Evolutionary conservation across 2,888 invertebrate species (phyloP), one percentile per base, ranked within the genome.

Genomic region (Drosophila anceps): DNA sequence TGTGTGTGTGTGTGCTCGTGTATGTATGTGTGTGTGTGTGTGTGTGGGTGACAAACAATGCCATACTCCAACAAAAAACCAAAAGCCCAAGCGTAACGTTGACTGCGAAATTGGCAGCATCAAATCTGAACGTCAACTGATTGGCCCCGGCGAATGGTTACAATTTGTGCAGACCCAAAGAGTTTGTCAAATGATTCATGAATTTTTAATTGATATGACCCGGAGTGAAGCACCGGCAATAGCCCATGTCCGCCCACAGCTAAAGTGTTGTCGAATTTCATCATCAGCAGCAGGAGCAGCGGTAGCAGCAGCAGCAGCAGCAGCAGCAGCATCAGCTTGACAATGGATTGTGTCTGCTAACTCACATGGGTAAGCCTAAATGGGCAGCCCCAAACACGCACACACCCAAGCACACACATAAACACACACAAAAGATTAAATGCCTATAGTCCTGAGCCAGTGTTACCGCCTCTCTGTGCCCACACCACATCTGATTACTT

Each of bases 141-240:
- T 84, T 77, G 87, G 86, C 67, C 69, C 78, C 54, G 60, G 37
- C 33, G 63, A 69, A 77, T 77, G 73, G 78, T 57, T 61, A 78
- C 73, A 81, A 73, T 81, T 79, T 67, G 59, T 70, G 67, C 60
- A 46, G 71, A 37, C 65, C 85, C 80, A 73, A 78, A 73, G 84
- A 84, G 90, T 84, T 90, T 90, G 90, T 83, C 90, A 84, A 84
- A 90, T 84, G 84, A 84, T 84, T 84, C 84, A 84, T 84, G 84
- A 84, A 84, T 84, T 84, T 84, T 84, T 84, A 84, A 84, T 84
- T 84, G 84, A 88, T 85, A 83, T 72, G 63, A 57, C 33, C 69
- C 68, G 54, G 55, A 33, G 57, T 48, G 64, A 29, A 68, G 64
- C 44, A 37, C 24, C 51, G 41, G 35, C 29, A 44, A 54, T 44